Conservation (phyloP, 2,797 vertebrate genomes). For the Scomberomorus guttatus region DNA sequence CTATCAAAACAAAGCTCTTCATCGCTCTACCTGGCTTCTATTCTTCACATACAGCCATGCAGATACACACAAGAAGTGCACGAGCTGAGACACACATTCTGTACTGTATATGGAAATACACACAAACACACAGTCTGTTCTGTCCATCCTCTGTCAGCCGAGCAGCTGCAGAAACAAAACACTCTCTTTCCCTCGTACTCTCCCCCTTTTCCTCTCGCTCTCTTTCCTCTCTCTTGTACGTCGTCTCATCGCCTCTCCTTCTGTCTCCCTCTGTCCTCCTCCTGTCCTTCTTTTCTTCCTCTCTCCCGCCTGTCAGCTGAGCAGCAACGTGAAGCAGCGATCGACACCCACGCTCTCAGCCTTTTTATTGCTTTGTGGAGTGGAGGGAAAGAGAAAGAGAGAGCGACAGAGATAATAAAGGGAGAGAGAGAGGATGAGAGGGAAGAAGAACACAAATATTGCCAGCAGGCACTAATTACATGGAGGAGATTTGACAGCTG, state of each 20-base stretch:
- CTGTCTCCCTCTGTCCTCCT: conserved; percentile 34
- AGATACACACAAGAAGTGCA: not conserved
- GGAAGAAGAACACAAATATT: conserved; percentile 42
- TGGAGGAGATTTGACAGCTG: conserved; percentile 43
- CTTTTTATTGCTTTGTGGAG: conserved; percentile 47
- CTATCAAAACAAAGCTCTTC: conserved; percentile 49
- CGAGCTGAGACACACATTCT: conserved; percentile 9
- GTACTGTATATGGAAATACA: not conserved
- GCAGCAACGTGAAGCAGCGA: conserved; percentile 58
- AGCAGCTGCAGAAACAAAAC: conserved; percentile 71
- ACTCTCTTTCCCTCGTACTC: conserved; percentile 35
- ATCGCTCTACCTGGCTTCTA: conserved; percentile 15
- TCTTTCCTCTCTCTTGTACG: not conserved
- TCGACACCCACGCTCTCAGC: conserved; percentile 58
- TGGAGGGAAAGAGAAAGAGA: conserved; percentile 20
- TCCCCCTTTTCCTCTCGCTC: not conserved
- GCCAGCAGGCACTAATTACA: conserved; percentile 61
- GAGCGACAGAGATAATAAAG: conserved; percentile 21
- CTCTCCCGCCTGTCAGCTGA: conserved; percentile 66
- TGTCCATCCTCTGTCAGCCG: conserved; percentile 52
- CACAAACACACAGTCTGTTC: conserved; percentile 43
- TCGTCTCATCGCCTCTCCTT: conserved; percentile 28
- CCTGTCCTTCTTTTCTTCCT: conserved; percentile 39
- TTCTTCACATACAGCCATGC: conserved; percentile 22
- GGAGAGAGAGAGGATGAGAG: conserved; percentile 37